A percentile compares a stretch with the other conserved stretches of the same genome.
Evolutionary conservation across 2,113 vertebrate genomes (phyloP).

Genomic region (Pituophis catenifer): DNA sequence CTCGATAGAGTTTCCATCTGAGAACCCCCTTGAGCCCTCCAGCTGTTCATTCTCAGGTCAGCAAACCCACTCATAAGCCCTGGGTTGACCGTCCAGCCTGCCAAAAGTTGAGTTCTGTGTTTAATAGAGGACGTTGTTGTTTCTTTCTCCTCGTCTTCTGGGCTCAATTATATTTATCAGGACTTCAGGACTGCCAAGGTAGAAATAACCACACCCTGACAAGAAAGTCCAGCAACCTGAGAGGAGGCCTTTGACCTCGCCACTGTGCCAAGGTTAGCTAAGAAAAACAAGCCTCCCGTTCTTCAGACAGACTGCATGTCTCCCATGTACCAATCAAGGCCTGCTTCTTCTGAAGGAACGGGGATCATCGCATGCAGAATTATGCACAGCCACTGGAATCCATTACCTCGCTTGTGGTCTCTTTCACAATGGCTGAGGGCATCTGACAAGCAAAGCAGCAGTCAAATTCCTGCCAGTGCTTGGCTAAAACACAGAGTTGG

Average conservation of each 20-base stretch:
- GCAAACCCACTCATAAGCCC: not conserved
- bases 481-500: not conserved
- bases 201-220: not conserved
- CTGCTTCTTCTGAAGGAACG: not conserved
- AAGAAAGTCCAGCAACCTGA: not conserved
- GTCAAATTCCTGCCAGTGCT: not conserved
- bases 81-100: not conserved
- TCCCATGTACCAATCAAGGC: not conserved
- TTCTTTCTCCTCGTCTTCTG: not conserved
- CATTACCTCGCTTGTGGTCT: no score
- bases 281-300: not conserved
- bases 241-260: not conserved
- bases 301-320: not conserved
- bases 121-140: not conserved
- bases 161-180: not conserved
- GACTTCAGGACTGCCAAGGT: not conserved
- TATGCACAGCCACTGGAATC: no score
- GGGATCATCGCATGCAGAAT: no score
- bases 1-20: not conserved
- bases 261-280: not conserved
- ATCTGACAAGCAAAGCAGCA: not conserved
- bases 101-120: not conserved
- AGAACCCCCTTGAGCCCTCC: not conserved
- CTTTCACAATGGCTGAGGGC: not conserved
- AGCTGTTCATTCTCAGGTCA: not conserved